phyloP scores from a whole-genome alignment of 1,140 invertebrate species.

The Procambarus clarkii region DNA sequence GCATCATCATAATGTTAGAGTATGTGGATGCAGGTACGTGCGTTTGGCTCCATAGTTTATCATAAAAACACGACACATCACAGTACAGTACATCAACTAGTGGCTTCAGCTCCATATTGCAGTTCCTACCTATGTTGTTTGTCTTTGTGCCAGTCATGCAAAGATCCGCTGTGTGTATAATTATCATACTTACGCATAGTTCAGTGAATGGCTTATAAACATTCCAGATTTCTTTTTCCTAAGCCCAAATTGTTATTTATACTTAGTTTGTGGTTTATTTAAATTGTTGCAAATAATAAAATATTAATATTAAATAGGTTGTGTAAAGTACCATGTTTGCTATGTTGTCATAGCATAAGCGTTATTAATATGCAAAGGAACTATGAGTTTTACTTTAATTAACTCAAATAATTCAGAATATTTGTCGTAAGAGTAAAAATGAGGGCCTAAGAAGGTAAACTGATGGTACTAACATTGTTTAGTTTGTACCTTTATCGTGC shows the following conservation, averaged over 20 bases:
- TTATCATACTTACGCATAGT: neutral
- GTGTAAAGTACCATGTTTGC: too few relatives aligned
- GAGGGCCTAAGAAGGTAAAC: too few relatives aligned
- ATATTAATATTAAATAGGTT: too few relatives aligned
- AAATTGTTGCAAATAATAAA: neutral
- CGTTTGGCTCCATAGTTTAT: neutral
- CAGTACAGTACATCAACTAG: neutral
- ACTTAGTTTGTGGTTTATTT: neutral
- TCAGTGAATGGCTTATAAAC: neutral
- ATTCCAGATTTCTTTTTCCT: neutral
- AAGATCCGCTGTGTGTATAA: neutral
- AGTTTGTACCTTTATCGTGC: too few relatives aligned
- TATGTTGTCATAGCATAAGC: too few relatives aligned
- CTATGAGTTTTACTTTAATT: too few relatives aligned
- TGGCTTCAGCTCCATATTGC: neutral
- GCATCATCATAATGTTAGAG: neutral
- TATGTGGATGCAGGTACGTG: neutral
- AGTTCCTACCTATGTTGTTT: neutral
- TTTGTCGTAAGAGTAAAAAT: too few relatives aligned
- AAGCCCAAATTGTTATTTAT: neutral
- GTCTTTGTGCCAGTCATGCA: conserved; percentile 1
- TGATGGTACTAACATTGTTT: too few relatives aligned
- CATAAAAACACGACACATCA: neutral
- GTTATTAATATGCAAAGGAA: too few relatives aligned
- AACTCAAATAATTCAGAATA: too few relatives aligned